A percentile compares a stretch with the other conserved stretches of the same genome.
phyloP scores from a whole-genome alignment of 2,797 vertebrate species.

The Pangasius djambal region DNA sequence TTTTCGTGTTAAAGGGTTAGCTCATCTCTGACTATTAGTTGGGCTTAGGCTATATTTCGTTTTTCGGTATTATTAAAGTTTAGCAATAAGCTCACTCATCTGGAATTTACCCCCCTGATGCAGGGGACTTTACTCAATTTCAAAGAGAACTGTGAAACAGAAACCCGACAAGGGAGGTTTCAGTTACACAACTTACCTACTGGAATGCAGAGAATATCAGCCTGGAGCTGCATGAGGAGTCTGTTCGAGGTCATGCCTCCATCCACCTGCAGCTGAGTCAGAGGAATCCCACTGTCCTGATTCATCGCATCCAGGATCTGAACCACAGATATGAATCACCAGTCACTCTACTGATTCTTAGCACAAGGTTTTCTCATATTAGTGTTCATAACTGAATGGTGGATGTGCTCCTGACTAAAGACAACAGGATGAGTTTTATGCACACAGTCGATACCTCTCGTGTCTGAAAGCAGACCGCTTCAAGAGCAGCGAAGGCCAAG shows the following conservation, averaged over 20 bases:
- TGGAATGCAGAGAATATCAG: constrained; percentile 95
- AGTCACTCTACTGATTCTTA: not conserved
- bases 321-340: constrained; percentile 13
- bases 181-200: constrained; percentile 80
- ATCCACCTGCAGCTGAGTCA: constrained; percentile 91
- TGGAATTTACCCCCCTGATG: not conserved
- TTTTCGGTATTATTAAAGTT: not conserved
- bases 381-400: not conserved
- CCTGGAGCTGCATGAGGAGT: constrained; percentile 95
- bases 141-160: not conserved
- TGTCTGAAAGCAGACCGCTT: constrained; percentile 97
- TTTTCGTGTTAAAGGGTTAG: not conserved
- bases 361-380: not conserved
- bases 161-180: not conserved
- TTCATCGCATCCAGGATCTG: constrained; percentile 97
- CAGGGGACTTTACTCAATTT: not conserved
- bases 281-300: constrained; percentile 91
- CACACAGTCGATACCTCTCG: constrained; percentile 80
- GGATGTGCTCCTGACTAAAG: not conserved
- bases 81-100: not conserved
- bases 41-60: not conserved
- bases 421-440: not conserved
- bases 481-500: constrained; percentile 92
- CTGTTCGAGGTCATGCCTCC: constrained; percentile 97
- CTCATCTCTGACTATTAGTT: not conserved